Base-by-base conservation (phyloP, 2,888 invertebrate species). In the Eugnorisma glareosa region DNA sequence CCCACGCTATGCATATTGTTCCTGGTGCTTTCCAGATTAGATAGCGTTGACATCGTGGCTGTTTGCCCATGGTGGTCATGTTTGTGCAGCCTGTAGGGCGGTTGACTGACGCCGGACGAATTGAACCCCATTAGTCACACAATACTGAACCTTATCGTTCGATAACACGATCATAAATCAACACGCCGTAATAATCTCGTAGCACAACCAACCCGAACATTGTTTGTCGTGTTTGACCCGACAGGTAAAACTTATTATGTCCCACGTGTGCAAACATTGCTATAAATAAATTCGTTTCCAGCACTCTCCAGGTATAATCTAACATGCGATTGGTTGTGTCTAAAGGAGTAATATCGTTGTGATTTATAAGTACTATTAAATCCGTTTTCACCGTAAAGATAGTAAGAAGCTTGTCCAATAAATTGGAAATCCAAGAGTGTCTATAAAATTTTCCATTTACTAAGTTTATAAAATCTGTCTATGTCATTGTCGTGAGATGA, bases 11-110 rank as follows among this genome's bases (percentile, higher is more conserved):
- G 83, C 83, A 88, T 88, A 89, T 88, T 91, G 90, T 92, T 86
- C 86, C 89, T 90, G 93, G 92, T 91, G 91, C 91, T 93, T 90
- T 90, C 87, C 91, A 93, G 96, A 96, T 96, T 93, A 96, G 95
- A 96, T 95, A 95, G 90, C 90, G 91, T 85, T 91, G 93, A 92
- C 93, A 92, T 90, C 90, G 91, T 91, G 90, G 88, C 90, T 95
- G 94, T 95, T 95, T 95, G 93, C 89, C 89, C 81, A 92, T 91
- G 93, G 92, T 93, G 93, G 92, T 92, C 91, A 86, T 94, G 94
- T 95, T 95, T 95, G 93, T 89, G 87, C 91, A 93, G 93, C 89
- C 90, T 91, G 75, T 71, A 86, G 87, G 89, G 87, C 86, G 93
- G 92, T 94, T 94, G 92, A 93, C 92, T 89, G 91, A 90, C 87